phyloP scores from a whole-genome alignment of 1,140 invertebrate species.

The Sinella curviseta region DNA sequence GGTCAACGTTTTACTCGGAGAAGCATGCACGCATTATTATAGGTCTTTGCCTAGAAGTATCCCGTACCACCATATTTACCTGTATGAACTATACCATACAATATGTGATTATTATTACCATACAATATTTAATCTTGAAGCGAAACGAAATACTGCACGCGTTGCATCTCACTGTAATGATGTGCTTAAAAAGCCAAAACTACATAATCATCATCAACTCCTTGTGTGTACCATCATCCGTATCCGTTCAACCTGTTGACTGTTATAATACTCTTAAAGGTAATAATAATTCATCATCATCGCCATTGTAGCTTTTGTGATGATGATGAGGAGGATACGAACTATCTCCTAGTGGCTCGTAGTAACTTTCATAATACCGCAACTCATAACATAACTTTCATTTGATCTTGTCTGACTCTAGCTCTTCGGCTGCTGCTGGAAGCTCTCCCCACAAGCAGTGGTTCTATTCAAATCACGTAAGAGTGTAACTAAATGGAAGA shows the following conservation, averaged over 20 bases:
- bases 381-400: neutral
- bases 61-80: neutral
- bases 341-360: too few species aligned
- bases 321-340: neutral
- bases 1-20: neutral
- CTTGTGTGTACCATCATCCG: neutral
- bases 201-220: neutral
- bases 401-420: neutral
- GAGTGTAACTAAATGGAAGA: neutral
- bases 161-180: neutral
- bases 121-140: neutral
- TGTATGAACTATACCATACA: too few species aligned
- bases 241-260: neutral
- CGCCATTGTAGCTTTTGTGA: neutral
- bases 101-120: neutral
- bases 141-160: neutral
- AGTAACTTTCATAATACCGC: neutral
- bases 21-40: neutral
- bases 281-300: slow-evolving; percentile 6
- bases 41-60: neutral
- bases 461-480: slow-evolving; percentile 5
- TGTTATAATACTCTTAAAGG: neutral
- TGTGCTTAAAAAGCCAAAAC: neutral
- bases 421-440: neutral
- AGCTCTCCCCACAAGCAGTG: neutral